A percentile compares a stretch with the other conserved stretches of the same genome.
Conservation (phyloP, 2,888 invertebrate species). For the Drosophila incognita region DNA sequence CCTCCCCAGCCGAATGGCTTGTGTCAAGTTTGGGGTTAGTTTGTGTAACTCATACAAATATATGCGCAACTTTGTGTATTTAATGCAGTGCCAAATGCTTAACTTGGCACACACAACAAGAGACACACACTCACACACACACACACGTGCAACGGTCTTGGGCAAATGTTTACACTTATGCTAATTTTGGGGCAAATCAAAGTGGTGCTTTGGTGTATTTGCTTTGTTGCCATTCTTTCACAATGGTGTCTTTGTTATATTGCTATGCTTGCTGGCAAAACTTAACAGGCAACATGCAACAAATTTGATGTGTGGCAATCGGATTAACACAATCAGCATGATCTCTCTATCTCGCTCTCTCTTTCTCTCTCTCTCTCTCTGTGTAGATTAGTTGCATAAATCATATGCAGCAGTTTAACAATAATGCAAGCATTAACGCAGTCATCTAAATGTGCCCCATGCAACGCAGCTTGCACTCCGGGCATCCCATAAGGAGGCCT, state of each 20-base stretch:
- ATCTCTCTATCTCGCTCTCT: neutral
- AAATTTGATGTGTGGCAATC: conserved; percentile 45
- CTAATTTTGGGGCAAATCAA: conserved; percentile 64
- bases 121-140: neutral
- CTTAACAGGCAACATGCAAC: conserved; percentile 44
- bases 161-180: conserved; percentile 73
- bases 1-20: neutral
- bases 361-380: neutral
- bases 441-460: neutral
- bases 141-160: conserved; percentile 26
- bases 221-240: conserved; percentile 29
- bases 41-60: conserved; percentile 49
- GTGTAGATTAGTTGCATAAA: conserved; percentile 51
- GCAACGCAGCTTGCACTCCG: neutral
- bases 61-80: conserved; percentile 65
- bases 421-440: conserved; percentile 46
- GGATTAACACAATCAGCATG: conserved; percentile 25
- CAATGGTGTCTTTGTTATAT: conserved; percentile 13
- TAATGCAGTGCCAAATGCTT: conserved; percentile 75
- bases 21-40: conserved; percentile 23
- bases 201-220: conserved; percentile 50
- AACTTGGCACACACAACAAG: conserved; percentile 44
- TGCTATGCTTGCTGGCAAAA: conserved; percentile 9
- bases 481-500: neutral
- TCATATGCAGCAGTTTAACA: conserved; percentile 53